Conservation (phyloP, 2,797 vertebrate genomes). For the Lycodopsis pacificus region DNA sequence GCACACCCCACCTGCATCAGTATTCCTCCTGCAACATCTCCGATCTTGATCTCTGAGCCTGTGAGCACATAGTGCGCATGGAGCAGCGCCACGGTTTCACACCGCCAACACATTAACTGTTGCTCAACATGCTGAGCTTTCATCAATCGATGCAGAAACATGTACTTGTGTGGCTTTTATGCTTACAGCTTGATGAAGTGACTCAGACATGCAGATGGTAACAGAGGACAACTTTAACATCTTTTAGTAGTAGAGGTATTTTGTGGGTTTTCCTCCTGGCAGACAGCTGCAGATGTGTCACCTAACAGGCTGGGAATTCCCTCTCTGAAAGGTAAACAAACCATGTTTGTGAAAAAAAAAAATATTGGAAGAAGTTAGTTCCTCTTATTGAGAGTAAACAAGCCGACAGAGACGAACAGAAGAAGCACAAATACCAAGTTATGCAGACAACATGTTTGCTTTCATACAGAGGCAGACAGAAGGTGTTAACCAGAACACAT, state of each 20-base stretch:
- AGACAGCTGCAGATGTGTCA: conserved; percentile 56
- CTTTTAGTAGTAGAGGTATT: conserved; percentile 22
- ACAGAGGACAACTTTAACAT: conserved; percentile 16
- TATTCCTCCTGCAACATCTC: conserved; percentile 18
- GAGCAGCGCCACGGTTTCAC: not conserved
- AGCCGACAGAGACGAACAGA: conserved; percentile 10
- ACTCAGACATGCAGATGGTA: not conserved
- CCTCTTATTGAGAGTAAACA: conserved; percentile 43
- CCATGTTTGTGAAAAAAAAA: conserved; percentile 10
- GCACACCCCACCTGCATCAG: conserved; percentile 17
- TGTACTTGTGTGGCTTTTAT: conserved; percentile 16
- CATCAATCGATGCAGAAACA: conserved; percentile 2
- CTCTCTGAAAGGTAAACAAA: conserved; percentile 53
- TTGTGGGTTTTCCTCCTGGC: conserved; percentile 27
- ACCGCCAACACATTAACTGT: not conserved
- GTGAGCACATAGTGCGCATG: not conserved
- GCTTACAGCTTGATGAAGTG: conserved; percentile 12
- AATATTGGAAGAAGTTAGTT: conserved; percentile 26
- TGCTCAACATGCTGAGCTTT: conserved; percentile 1
- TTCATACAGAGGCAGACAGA: conserved; percentile 17
- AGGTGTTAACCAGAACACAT: not conserved
- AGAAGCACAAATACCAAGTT: not conserved
- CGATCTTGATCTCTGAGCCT: conserved; percentile 14
- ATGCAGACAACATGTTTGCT: not conserved
- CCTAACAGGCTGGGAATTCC: conserved; percentile 64